Base-by-base conservation (phyloP, 2,888 invertebrate genomes). In the Odontocolon sp. region DNA sequence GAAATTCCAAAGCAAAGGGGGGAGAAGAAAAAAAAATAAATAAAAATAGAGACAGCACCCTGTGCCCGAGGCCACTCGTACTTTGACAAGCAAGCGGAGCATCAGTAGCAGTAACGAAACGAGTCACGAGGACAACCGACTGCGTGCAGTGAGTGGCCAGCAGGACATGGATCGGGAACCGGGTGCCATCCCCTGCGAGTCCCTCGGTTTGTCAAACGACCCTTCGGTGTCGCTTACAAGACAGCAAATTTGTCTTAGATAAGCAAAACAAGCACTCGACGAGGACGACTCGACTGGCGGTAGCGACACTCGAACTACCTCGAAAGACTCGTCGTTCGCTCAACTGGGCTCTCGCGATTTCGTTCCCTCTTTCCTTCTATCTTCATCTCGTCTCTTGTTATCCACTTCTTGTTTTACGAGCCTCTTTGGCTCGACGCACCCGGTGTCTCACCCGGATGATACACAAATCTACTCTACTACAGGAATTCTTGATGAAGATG, bases 171-270 rank as follows among this genome's bases (percentile, higher is more conserved):
- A 18, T 45, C 6, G 66, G 52, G 36, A 61, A 57, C 28, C 72
- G 71, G 56, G 76, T 71, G 64, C 40, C 80, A 78, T 83, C 84
- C 83, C 80, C 81, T 79, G 74, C 79, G 67, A 86, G 84, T 81
- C 84, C 85, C 84, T 85, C 81, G 85, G 86, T 86, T 87, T 88
- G 87, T 88, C 87, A 87, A 85, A 85, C 80, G 85, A 87, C 87
- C 88, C 89, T 88, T 87, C 80, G 82, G 87, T 86, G 86, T 87
- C 86, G 86, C 83, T 88, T 89, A 88, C 88, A 86, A 87, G 87
- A 87, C 89, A 86, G 87, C 88, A 86, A 89, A 89, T 89, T 89
- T 89, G 89, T 89, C 88, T 85, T 83, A 86, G 88, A 88, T 86
- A 87, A 87, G 87, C 86, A 87, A 88, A 88, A 89, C 88, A 88